Conservation (phyloP, 2,113 vertebrate genomes). For the Noturus placidus region DNA sequence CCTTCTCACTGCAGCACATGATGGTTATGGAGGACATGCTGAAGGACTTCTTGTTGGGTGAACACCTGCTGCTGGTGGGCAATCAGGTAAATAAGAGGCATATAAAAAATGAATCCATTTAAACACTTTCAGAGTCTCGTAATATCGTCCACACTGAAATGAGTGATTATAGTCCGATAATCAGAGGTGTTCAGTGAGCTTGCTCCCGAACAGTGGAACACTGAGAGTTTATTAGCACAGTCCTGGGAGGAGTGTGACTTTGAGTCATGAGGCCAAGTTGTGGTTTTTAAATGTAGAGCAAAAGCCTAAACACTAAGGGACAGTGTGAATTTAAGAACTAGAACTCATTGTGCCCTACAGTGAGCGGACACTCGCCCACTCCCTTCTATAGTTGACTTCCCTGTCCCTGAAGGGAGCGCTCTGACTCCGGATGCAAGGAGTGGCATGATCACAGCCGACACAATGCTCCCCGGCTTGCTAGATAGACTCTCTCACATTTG, state of each 20-base stretch:
- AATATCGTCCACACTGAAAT: neutral
- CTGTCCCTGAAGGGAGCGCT: conserved; percentile 28
- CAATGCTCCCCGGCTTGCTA: neutral
- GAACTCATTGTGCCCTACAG: conserved; percentile 9
- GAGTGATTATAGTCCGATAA: neutral
- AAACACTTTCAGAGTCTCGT: neutral
- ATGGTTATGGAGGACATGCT: conserved; percentile 97
- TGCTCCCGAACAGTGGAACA: neutral
- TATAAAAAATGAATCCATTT: neutral
- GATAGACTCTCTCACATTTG: conserved; percentile 21
- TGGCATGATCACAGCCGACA: conserved; percentile 38
- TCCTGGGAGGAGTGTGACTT: neutral
- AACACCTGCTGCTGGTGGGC: conserved; percentile 92
- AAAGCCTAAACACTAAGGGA: conserved; percentile 20
- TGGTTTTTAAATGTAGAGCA: conserved; percentile 26
- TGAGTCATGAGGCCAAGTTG: conserved; percentile 11
- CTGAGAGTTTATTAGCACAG: conserved; percentile 25
- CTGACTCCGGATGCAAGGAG: conserved; percentile 10
- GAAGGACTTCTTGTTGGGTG: conserved; percentile 93
- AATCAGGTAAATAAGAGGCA: conserved; percentile 84
- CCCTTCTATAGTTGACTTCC: conserved; percentile 26
- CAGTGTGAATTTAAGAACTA: conserved; percentile 15
- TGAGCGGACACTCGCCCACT: conserved; percentile 21
- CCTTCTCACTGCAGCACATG: conserved; percentile 81
- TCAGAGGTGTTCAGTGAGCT: neutral